Conservation (phyloP, 2,113 vertebrate genomes). For the Zapus hudsonius region DNA sequence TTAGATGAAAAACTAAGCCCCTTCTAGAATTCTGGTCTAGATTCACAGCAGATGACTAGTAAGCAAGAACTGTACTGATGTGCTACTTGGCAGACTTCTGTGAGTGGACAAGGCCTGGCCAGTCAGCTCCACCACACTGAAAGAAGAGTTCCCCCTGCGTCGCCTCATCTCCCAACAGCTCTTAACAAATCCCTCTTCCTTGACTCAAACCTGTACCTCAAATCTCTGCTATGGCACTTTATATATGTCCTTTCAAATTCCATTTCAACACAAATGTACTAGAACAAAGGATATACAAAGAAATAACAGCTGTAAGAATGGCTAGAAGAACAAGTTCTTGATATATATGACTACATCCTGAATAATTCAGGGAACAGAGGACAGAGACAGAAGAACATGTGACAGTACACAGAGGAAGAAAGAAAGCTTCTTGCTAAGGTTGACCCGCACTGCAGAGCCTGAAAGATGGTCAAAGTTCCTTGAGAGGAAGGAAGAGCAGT, state of each 20-base stretch:
- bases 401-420: background rate
- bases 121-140: background rate
- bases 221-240: background rate
- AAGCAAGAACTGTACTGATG: background rate
- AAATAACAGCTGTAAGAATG: background rate
- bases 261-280: background rate
- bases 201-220: background rate
- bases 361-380: background rate
- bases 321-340: background rate
- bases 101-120: background rate
- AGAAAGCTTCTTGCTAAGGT: background rate
- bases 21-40: conserved; percentile 32
- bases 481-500: background rate
- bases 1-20: background rate
- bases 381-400: background rate
- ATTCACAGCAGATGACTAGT: background rate
- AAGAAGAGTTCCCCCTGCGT: background rate
- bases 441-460: background rate
- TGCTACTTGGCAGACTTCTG: background rate
- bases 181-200: background rate
- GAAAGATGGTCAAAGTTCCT: background rate
- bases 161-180: background rate
- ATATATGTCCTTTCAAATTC: conserved; percentile 17
- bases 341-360: background rate
- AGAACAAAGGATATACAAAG: background rate